Conservation (phyloP, 2,113 vertebrate species). For the Pleuronectes platessa region DNA sequence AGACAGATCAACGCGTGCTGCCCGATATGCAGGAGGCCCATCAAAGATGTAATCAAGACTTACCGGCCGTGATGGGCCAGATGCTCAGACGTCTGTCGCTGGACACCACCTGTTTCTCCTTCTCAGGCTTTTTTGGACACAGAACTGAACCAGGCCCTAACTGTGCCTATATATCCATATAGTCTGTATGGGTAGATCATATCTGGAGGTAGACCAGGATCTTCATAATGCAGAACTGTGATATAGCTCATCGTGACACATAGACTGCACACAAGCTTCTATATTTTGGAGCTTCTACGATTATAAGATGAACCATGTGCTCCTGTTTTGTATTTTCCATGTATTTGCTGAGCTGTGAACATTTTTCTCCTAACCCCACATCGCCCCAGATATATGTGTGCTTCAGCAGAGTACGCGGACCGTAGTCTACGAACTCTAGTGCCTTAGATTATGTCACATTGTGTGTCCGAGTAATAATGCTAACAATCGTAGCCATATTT, state of each 20-base stretch:
- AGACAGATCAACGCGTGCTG: constrained; percentile 95
- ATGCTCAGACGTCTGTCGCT: background rate
- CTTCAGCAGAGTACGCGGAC: constrained; percentile 59
- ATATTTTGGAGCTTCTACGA: constrained; percentile 19
- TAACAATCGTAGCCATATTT: constrained; percentile 78
- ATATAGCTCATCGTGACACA: constrained; percentile 19
- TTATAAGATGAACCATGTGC: background rate
- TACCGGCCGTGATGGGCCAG: constrained; percentile 88
- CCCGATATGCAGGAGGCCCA: constrained; percentile 95
- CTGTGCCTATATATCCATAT: constrained; percentile 59
- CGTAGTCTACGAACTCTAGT: constrained; percentile 69
- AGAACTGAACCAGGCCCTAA: constrained; percentile 38
- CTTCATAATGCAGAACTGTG: constrained; percentile 12
- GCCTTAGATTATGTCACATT: constrained; percentile 78
- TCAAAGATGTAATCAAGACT: constrained; percentile 99
- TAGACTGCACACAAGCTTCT: constrained; percentile 24
- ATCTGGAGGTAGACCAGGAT: constrained; percentile 32
- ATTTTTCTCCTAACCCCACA: constrained; percentile 33
- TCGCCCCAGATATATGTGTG: constrained; percentile 48
- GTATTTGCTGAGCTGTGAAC: constrained; percentile 50
- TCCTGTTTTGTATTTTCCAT: constrained; percentile 54
- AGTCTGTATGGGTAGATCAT: constrained; percentile 27
- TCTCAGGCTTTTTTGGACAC: constrained; percentile 62
- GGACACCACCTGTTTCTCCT: constrained; percentile 27
- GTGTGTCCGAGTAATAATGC: constrained; percentile 65